A percentile compares a stretch with the other conserved stretches of the same genome.
Evolutionary conservation across 2,888 invertebrate species (phyloP).

Genomic region (Pristionchus entomophagus): DNA sequence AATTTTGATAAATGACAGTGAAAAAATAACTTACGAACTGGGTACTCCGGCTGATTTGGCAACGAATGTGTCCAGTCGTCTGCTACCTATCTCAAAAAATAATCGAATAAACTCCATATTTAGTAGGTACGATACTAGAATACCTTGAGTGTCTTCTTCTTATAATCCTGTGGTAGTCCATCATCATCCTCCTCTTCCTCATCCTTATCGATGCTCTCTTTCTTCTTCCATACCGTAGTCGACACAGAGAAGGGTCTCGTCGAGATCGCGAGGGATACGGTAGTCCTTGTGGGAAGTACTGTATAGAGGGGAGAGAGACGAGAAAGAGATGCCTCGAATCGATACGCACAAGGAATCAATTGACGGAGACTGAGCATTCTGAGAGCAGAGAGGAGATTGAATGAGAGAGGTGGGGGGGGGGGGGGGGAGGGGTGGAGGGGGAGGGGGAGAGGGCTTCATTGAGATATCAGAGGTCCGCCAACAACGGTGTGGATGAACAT

Average conservation of each 20-base stretch:
- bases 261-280: not conserved
- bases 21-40: conserved; percentile 56
- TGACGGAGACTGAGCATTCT: conserved; percentile 36
- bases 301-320: not conserved
- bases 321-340: not conserved
- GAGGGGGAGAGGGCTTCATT: not conserved
- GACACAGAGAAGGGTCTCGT: conserved; percentile 28
- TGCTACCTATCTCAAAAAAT: conserved; percentile 53
- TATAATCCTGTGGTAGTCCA: conserved; percentile 69
- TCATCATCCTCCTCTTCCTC: conserved; percentile 57
- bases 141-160: conserved; percentile 59
- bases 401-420: not conserved
- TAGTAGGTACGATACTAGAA: not conserved
- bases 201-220: not conserved
- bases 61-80: conserved; percentile 67
- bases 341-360: not conserved
- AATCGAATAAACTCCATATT: too few species aligned
- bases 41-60: conserved; percentile 65
- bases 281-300: not conserved
- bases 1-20: not conserved
- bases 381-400: not conserved
- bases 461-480: not conserved
- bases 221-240: conserved; percentile 49
- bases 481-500: not conserved
- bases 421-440: not conserved